A percentile compares a stretch with the other conserved stretches of the same genome.
These are phyloP conservation scores for Sebastes diploproa DNA, from an alignment of 2,797 vertebrate genomes.

Conservation along the genomic window DNA sequence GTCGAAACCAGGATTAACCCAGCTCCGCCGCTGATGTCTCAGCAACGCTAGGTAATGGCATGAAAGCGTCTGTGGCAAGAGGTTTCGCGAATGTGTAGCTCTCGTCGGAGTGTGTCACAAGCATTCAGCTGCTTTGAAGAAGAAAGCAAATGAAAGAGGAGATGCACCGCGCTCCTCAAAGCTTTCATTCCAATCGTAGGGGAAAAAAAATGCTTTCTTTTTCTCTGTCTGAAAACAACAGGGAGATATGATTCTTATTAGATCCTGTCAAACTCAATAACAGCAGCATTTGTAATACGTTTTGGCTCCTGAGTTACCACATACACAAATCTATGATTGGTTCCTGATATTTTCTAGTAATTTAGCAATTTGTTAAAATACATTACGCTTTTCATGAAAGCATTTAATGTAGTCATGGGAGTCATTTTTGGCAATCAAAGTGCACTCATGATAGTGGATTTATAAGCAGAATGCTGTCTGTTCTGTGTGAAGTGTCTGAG, in stretches of 20 bases:
- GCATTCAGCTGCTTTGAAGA: conserved; percentile 55
- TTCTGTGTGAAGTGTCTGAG: not conserved
- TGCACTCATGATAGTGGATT: conserved; percentile 11
- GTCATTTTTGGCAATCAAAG: conserved; percentile 6
- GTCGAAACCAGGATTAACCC: conserved; percentile 30
- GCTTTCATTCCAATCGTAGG: conserved; percentile 23
- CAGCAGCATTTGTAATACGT: not conserved
- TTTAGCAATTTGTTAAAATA: conserved; percentile 24
- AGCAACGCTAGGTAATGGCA: conserved; percentile 23
- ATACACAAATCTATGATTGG: not conserved
- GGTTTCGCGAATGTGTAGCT: conserved; percentile 21
- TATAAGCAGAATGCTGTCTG: not conserved
- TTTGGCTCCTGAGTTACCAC: not conserved
- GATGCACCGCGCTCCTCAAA: conserved; percentile 19
- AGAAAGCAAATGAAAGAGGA: conserved; percentile 52
- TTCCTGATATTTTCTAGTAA: conserved; percentile 23
- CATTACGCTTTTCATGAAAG: conserved; percentile 15
- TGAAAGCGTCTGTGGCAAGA: conserved; percentile 36
- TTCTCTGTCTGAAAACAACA: conserved; percentile 30
- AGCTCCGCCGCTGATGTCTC: conserved; percentile 16
- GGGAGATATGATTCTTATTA: conserved; percentile 39
- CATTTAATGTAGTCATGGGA: not conserved
- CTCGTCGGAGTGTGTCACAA: conserved; percentile 36
- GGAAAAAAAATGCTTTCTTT: conserved; percentile 1
- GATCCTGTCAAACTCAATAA: conserved; percentile 39